Evolutionary conservation across 2,797 vertebrate genomes (phyloP), one percentile per base, ranked within the genome.

Genomic region (Protosalanx chinensis): DNA sequence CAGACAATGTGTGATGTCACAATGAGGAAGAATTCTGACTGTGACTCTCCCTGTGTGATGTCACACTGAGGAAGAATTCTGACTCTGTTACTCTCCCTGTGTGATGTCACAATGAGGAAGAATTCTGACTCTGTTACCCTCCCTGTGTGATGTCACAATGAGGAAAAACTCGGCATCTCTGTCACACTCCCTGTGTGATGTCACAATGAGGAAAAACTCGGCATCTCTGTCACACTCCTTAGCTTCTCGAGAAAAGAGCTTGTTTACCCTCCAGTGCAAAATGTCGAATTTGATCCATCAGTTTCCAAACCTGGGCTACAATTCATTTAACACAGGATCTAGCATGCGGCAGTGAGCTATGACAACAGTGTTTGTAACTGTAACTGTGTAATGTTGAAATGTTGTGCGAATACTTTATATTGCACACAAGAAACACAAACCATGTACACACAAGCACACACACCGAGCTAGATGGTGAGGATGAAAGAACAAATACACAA

Each of bases 181-280:
- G 64, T 65, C 20, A 65, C 37, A 20, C 6, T 27, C 41, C 15
- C 20, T 51, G 35, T 67, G 37, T 29, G n/a, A 5, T 46, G 63
- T 41, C 35, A 49, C 63, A 6, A 53, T 15, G 15, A 53, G 46
- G 46, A 51, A 67, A 16, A 53, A 67, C 41, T 53, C 46, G 30
- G 27, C 29, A 46, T 7, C 58, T 18, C 64, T 46, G 64, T 67
- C 46, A 67, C 41, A 16, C 27, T 67, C 23, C 16, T 27, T 32
- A 46, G 27, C 46, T 67, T 27, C 27, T 27, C 3, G 20, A 66
- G 49, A 51, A 66, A 41, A 8, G 23, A 66, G 64, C 64, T 66
- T 3, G 49, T 66, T 67, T 32, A 51, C 65, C 65, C 65, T 53
- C 65, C 65, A 56, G 46, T 67, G 49, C 49, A 67, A 67, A 67